These are phyloP conservation scores for Trachops cirrhosus DNA, from an alignment of 2,797 vertebrate genomes.

Conservation along the genomic window DNA sequence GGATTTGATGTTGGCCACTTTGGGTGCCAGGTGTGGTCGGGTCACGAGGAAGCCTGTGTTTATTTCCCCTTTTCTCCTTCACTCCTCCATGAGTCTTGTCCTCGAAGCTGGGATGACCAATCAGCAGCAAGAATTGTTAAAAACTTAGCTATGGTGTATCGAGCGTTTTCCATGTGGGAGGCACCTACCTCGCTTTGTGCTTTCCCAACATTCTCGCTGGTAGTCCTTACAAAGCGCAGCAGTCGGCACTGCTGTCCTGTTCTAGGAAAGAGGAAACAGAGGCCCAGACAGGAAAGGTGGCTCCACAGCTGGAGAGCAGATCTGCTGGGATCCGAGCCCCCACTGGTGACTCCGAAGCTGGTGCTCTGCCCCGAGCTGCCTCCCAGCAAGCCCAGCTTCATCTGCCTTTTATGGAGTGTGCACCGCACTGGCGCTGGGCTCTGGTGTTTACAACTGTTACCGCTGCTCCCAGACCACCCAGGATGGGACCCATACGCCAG, in stretches of 20 bases:
- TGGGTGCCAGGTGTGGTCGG: background rate
- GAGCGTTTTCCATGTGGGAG: rapidly evolving
- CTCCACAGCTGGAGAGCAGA: background rate
- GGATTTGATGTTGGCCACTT: background rate
- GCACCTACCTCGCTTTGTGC: background rate
- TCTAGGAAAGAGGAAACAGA: background rate
- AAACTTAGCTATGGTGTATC: rapidly evolving
- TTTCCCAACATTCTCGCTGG: background rate
- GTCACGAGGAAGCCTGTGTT: background rate
- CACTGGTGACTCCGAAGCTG: background rate
- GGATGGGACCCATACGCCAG: rapidly evolving
- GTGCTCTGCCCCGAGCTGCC: background rate
- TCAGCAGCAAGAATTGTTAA: background rate
- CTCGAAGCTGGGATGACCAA: background rate
- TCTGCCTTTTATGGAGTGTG: rapidly evolving
- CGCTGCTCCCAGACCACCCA: rapidly evolving
- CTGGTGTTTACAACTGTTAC: background rate
- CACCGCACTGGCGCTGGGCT: rapidly evolving
- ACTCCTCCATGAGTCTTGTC: rapidly evolving
- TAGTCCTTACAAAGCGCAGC: background rate
- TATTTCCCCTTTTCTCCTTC: background rate
- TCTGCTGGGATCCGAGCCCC: background rate
- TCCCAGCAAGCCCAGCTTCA: background rate
- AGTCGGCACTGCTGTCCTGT: background rate
- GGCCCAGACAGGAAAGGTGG: background rate